Conservation (phyloP, 2,888 invertebrate genomes). For the Drosophila putrida region DNA sequence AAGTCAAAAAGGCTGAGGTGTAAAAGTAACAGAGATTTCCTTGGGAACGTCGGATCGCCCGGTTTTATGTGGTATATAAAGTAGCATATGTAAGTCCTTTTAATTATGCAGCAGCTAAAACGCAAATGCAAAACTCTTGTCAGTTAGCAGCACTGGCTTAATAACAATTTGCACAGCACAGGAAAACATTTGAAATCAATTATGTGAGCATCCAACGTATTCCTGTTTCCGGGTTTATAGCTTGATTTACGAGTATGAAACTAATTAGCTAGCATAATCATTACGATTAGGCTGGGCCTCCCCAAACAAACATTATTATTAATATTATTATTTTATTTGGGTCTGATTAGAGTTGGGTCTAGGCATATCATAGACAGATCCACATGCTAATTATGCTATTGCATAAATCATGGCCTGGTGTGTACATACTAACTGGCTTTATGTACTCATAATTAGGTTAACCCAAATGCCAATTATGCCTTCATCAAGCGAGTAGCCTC, state of each 20-base stretch:
- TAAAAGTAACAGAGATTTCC: conserved; percentile 36
- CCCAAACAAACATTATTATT: conserved; percentile 16
- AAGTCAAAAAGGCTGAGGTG: conserved; percentile 54
- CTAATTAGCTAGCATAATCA: conserved; percentile 67
- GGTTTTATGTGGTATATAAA: conserved; percentile 48
- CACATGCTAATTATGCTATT: conserved; percentile 52
- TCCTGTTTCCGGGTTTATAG: conserved; percentile 64
- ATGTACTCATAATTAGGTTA: conserved; percentile 32
- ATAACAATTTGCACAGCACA: conserved; percentile 53
- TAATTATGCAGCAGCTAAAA: conserved; percentile 68
- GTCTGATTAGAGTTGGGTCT: conserved; percentile 9
- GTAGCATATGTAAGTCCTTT: conserved; percentile 50
- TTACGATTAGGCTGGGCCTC: conserved; percentile 27
- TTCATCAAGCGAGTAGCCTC: conserved; percentile 32
- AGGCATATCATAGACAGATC: conserved; percentile 1
- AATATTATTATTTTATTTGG: conserved; percentile 49
- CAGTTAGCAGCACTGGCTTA: conserved; percentile 33
- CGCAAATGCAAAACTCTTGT: conserved; percentile 76
- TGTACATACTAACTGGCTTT: conserved; percentile 19
- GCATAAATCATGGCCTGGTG: conserved; percentile 67
- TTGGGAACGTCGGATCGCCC: not conserved
- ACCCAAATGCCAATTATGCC: conserved; percentile 49
- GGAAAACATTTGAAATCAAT: conserved; percentile 76
- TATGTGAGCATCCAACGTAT: conserved; percentile 31
- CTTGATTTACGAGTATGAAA: conserved; percentile 70